Evolutionary conservation across 2,888 invertebrate genomes (phyloP), one percentile per base, ranked within the genome.

Genomic region (Dorcus parallelipipedus): DNA sequence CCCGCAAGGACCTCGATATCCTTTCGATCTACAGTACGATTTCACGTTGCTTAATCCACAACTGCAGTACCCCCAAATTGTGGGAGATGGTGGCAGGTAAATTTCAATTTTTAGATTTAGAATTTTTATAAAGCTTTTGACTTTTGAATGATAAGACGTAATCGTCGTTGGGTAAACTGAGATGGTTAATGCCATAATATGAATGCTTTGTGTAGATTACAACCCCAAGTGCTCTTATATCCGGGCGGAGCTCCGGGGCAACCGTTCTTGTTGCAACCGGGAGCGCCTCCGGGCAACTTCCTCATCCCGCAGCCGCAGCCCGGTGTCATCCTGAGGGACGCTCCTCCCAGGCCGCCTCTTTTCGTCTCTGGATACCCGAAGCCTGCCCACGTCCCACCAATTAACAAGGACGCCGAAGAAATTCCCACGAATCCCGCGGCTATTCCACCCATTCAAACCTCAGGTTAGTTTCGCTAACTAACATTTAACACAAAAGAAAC

Each of bases 351-450:
- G 56, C 65, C 67, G 33, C 70, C 73, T 5, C 63, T 72, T 3
- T 71, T 73, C 51, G 65, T 68, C 1, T 71, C 72, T 2, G 74
- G 73, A n/a, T 76, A 73, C 55, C 76, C 70, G 9, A 68, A 63
- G 61, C 73, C 73, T 14, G 72, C 76, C 0, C 72, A 73, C 57
- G 70, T 74, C 26, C 76, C 76, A 4, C 74, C 77, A 49, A 73
- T 77, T 38, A 77, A 78, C 56, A 77, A 76, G 59, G 76, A 77
- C 58, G 77, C 77, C 9, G 77, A 76, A 61, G 77, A 77, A 60
- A 71, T 77, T 48, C 78, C 78, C 1, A 75, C 74, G 4, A 69
- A 74, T 62, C 74, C 74, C 3, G 66, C 71, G 3, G 73, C 64
- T 50, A 65, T 73, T 52, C 74, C 73, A 9, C 71, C 73, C 8